Percentiles rank a stretch among this genome's conserved stretches.
phyloP scores from a whole-genome alignment of 2,888 invertebrate species.

The Drosophila rellima region DNA sequence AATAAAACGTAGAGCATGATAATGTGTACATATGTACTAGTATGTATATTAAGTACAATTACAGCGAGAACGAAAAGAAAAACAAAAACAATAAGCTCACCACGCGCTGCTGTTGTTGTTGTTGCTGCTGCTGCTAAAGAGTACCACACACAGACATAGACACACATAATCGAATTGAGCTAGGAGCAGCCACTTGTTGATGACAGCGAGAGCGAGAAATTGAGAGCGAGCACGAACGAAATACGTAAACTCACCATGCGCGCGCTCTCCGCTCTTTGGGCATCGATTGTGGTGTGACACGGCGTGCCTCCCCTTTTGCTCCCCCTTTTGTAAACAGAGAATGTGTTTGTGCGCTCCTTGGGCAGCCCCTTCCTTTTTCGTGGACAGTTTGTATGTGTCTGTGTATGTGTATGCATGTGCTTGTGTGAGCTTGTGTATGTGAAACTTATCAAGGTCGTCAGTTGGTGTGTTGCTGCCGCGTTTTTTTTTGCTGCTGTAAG shows the following conservation, averaged over 20 bases:
- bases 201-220: conserved; percentile 37
- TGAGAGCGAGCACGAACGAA: conserved; percentile 1
- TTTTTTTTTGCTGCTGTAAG: conserved; percentile 75
- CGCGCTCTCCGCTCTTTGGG: conserved; percentile 30
- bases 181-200: conserved; percentile 77
- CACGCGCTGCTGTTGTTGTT: conserved; percentile 54
- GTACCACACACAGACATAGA: conserved; percentile 54
- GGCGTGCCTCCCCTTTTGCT: conserved; percentile 19
- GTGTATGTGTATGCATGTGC: conserved; percentile 15
- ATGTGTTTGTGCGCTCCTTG: conserved; percentile 47
- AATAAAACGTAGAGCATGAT: conserved; percentile 70
- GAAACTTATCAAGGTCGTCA: conserved; percentile 84
- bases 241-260: conserved; percentile 60
- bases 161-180: conserved; percentile 62
- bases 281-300: conserved; percentile 65
- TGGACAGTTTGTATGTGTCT: conserved; percentile 48
- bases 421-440: conserved; percentile 42
- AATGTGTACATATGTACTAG: conserved; percentile 45
- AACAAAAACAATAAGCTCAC: conserved; percentile 56
- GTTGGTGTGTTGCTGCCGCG: conserved; percentile 71
- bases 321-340: conserved; percentile 36
- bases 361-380: conserved; percentile 59
- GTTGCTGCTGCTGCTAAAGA: conserved; percentile 56
- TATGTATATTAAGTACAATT: conserved; percentile 45
- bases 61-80: conserved; percentile 16